Percentiles rank a stretch among this genome's conserved stretches.
Conservation (phyloP, 1,140 invertebrate species). For the Drosophila virilis region DNA sequence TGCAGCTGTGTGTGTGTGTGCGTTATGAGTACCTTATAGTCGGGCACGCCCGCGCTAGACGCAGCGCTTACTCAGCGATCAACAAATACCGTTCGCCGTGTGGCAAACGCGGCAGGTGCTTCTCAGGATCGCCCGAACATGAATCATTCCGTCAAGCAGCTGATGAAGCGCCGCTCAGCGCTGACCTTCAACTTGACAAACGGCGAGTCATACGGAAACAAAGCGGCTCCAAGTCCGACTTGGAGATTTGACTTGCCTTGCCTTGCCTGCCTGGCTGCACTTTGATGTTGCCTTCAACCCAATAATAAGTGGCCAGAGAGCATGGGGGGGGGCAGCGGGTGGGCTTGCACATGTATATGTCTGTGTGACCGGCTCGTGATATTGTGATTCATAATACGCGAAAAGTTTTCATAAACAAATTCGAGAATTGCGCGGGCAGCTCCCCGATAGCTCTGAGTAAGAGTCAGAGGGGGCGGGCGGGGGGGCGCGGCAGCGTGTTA, state of each 20-base stretch:
- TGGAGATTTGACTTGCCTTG: conserved; percentile 18
- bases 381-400: conserved; percentile 45
- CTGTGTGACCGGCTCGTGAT: conserved; percentile 3
- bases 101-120: conserved; percentile 47
- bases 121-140: conserved; percentile 33
- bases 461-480: conserved; percentile 17
- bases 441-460: conserved; percentile 16
- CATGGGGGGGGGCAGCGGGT: conserved; percentile 7
- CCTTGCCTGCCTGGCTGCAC: conserved; percentile 41
- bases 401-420: conserved; percentile 53
- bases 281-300: conserved; percentile 72
- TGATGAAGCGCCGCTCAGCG: neutral
- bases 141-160: conserved; percentile 33
- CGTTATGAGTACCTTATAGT: neutral
- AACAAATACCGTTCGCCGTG: neutral
- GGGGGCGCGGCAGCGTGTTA: conserved; percentile 16
- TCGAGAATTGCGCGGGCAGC: conserved; percentile 57
- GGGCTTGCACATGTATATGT: neutral
- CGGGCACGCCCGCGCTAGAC: neutral
- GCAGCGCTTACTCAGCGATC: conserved; percentile 5
- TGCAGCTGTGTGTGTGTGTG: no score
- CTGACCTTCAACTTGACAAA: conserved; percentile 79
- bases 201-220: conserved; percentile 77
- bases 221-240: conserved; percentile 48
- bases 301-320: neutral